These are phyloP conservation scores for Mycetomoellerius zeteki DNA, from an alignment of 1,140 invertebrate species.

Conservation along the genomic window DNA sequence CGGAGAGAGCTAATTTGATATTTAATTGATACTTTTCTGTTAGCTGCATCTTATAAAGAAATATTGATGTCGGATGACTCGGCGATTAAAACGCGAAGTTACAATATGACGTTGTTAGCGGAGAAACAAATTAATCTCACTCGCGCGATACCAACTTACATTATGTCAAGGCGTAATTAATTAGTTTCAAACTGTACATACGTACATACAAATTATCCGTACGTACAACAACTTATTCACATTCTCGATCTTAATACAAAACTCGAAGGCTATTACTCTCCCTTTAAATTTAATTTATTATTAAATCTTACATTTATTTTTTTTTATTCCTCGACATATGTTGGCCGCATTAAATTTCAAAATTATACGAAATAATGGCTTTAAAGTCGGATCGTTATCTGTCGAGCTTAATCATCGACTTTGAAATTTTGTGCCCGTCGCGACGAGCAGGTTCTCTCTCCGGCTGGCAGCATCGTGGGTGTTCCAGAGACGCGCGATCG, in stretches of 20 bases:
- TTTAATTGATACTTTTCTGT: conserved; percentile 2
- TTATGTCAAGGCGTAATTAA: conserved; percentile 27
- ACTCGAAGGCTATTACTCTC: not conserved
- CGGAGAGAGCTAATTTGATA: not conserved
- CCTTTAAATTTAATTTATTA: conserved; percentile 10
- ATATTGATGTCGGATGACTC: conserved; percentile 1
- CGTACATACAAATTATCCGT: not conserved
- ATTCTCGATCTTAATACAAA: not conserved
- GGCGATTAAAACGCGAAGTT: not conserved
- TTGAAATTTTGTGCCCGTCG: conserved; percentile 14
- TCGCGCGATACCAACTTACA: conserved; percentile 15
- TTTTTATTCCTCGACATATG: not conserved
- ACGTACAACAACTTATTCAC: not conserved
- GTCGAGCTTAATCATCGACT: conserved; percentile 12
- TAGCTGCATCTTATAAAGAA: not conserved
- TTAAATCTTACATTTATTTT: not conserved
- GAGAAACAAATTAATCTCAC: conserved; percentile 11
- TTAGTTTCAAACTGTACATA: not conserved
- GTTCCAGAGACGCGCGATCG: conserved; percentile 54
- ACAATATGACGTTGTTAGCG: not conserved
- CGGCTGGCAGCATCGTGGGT: conserved; percentile 29
- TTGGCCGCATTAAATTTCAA: not conserved
- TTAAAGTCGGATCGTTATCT: not conserved
- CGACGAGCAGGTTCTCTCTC: not conserved
- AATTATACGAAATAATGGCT: not conserved